These are phyloP conservation scores for Lanistes nyassanus DNA, from an alignment of 1,140 invertebrate species.

Conservation along the genomic window DNA sequence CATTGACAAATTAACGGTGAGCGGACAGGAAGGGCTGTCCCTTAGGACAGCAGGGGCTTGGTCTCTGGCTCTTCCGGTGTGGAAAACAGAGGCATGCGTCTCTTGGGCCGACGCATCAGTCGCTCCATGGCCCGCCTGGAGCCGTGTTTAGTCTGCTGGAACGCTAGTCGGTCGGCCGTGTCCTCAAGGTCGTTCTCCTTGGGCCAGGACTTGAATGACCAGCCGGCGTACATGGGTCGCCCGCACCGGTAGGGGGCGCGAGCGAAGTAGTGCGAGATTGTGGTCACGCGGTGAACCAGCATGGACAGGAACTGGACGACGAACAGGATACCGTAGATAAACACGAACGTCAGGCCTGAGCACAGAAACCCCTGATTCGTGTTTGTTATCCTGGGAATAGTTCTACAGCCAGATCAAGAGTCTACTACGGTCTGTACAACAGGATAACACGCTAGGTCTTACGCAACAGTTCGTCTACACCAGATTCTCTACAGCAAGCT, in stretches of 20 bases:
- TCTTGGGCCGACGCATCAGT: not conserved
- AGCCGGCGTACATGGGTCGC: constrained; percentile 38
- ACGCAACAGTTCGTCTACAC: no score
- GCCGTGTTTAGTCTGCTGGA: constrained; percentile 18
- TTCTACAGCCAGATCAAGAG: no score
- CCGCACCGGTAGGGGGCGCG: constrained; percentile 50
- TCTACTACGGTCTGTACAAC: no score
- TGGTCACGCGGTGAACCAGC: constrained; percentile 80
- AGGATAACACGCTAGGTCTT: no score
- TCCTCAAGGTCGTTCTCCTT: constrained; percentile 8
- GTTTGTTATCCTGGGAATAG: not conserved
- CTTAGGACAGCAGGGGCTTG: no score
- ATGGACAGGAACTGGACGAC: constrained; percentile 68
- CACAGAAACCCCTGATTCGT: not conserved
- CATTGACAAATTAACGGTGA: no score
- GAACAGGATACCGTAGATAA: constrained; percentile 66
- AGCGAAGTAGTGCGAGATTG: constrained; percentile 90
- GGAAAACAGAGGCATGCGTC: no score
- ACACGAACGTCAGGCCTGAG: constrained; percentile 66
- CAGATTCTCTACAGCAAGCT: no score
- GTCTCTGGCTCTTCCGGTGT: no score
- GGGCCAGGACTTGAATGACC: constrained; percentile 35
- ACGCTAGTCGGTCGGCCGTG: constrained; percentile 17
- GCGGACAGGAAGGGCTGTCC: no score
- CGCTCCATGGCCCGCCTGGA: constrained; percentile 5